A percentile compares a stretch with the other conserved stretches of the same genome.
These are phyloP conservation scores for Sebastes variabilis DNA, from an alignment of 2,797 vertebrate genomes.

Conservation along the genomic window DNA sequence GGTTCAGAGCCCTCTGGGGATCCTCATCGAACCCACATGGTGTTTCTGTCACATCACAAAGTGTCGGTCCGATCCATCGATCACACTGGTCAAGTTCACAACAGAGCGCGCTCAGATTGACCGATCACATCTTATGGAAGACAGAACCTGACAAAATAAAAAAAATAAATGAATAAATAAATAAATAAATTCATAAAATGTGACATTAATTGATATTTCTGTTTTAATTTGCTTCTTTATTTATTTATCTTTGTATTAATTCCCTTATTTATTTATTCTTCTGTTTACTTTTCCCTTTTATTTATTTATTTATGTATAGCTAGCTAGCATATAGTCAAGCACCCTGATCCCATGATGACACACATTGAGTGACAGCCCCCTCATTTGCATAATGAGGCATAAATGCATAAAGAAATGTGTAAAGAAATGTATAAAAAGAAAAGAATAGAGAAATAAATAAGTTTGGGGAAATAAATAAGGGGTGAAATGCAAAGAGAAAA, in stretches of 20 bases:
- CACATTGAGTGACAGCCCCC: no score
- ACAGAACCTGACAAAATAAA: no score
- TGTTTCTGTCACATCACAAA: constrained; percentile 1
- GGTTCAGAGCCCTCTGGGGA: constrained; percentile 32
- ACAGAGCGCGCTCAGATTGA: background rate
- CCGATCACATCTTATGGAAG: background rate
- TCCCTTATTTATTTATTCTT: background rate
- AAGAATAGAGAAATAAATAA: no score
- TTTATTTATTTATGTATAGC: background rate
- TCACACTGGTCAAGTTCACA: background rate
- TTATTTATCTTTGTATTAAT: background rate
- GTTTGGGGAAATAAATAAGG: no score
- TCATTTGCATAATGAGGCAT: no score
- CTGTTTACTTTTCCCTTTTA: background rate
- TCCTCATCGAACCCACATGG: constrained; percentile 3
- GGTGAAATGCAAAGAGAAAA: no score
- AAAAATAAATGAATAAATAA: no score
- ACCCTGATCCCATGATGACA: no score
- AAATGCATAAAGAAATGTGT: no score
- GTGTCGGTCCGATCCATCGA: background rate
- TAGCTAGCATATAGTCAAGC: no score
- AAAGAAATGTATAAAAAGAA: no score
- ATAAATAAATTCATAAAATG: no score
- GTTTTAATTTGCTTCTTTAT: background rate
- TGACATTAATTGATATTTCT: background rate